These are phyloP conservation scores for Torymus tubicola DNA, from an alignment of 2,888 invertebrate genomes.

Conservation along the genomic window DNA sequence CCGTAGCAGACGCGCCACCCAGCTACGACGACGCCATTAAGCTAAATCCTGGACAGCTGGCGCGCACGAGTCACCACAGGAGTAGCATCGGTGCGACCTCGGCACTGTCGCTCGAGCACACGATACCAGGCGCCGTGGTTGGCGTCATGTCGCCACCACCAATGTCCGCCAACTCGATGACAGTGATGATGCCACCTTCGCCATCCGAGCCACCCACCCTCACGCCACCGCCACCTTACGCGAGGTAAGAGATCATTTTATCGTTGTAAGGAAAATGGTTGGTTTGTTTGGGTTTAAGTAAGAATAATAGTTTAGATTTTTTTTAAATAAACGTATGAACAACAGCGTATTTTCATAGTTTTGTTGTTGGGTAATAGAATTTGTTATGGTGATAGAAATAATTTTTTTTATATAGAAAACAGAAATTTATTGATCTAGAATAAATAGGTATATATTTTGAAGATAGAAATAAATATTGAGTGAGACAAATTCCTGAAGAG, in stretches of 20 bases:
- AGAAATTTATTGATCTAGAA: too few relatives aligned
- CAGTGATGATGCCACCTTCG: constrained; percentile 58
- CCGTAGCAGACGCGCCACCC: constrained; percentile 83
- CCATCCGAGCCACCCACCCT: constrained; percentile 65
- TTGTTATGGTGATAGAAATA: too few relatives aligned
- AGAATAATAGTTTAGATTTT: too few relatives aligned
- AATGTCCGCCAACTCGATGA: too few relatives aligned
- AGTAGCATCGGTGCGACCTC: constrained; percentile 36
- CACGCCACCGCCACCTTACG: constrained; percentile 72
- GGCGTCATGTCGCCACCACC: constrained; percentile 54
- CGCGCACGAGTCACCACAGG: constrained; percentile 55
- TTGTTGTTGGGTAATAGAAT: too few relatives aligned
- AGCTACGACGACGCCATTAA: constrained; percentile 86
- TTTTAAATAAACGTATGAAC: too few relatives aligned
- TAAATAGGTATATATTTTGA: too few relatives aligned
- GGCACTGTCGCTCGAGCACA: constrained; percentile 29
- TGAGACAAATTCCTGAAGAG: too few relatives aligned
- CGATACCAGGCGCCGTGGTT: constrained; percentile 41
- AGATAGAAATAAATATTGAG: too few relatives aligned
- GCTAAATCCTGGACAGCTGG: constrained; percentile 80
- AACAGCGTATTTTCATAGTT: too few relatives aligned
- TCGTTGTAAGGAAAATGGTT: neutral
- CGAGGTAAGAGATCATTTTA: constrained; percentile 65
- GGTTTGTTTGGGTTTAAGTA: too few relatives aligned
- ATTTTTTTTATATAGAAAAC: too few relatives aligned